These are phyloP conservation scores for Melanocharis versteri DNA, from an alignment of 2,113 vertebrate genomes.

Conservation along the genomic window DNA sequence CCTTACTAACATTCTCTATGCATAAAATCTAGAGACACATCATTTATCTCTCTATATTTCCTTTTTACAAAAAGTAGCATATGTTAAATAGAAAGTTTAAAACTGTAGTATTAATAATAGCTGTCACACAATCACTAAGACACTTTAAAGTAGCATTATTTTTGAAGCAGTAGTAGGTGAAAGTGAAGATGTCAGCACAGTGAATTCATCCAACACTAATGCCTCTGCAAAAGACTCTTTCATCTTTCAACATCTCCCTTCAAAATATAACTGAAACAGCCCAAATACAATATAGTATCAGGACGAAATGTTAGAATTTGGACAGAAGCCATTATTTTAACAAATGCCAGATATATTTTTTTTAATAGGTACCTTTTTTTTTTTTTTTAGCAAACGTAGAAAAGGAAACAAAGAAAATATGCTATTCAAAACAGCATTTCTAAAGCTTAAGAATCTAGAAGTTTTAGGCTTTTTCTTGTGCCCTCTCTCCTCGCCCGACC, in stretches of 20 bases:
- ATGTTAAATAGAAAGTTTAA: slow-evolving; percentile 49
- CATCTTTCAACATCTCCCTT: not conserved
- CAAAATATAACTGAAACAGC: not conserved
- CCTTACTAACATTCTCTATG: slow-evolving; percentile 41
- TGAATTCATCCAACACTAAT: not conserved
- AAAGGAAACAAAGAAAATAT: not conserved
- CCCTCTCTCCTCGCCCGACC: too few species aligned
- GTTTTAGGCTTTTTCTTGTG: not conserved
- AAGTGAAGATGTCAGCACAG: not conserved
- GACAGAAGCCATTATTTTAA: not conserved
- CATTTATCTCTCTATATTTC: not conserved
- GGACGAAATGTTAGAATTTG: not conserved
- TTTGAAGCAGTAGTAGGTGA: slow-evolving; percentile 17
- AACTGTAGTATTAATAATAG: slow-evolving; percentile 2
- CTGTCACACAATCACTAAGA: slow-evolving; percentile 23
- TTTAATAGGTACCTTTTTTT: not conserved
- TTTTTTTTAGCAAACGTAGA: too few species aligned
- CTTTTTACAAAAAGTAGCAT: slow-evolving; percentile 32
- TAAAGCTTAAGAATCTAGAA: not conserved
- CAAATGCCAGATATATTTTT: not conserved
- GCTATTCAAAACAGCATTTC: not conserved
- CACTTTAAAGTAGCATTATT: slow-evolving; percentile 8
- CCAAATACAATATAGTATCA: not conserved
- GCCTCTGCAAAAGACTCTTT: not conserved
- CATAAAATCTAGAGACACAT: slow-evolving; percentile 41